Evolutionary conservation across 2,888 invertebrate species (phyloP).

Genomic region (Oligia latruncula): DNA sequence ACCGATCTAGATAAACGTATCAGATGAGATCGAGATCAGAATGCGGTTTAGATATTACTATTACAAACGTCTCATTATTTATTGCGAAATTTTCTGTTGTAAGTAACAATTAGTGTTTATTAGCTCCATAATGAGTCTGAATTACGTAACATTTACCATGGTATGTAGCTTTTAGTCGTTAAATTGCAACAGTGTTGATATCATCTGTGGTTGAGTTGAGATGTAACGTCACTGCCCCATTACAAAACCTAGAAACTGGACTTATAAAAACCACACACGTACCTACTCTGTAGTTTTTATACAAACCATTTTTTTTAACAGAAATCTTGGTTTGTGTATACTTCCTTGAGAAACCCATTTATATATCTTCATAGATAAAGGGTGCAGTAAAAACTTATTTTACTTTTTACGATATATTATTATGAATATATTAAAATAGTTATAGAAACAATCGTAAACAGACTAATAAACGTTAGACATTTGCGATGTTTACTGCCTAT

Average conservation of each 20-base stretch:
- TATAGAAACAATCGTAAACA: slow-evolving; percentile 66
- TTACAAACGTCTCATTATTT: slow-evolving; percentile 83
- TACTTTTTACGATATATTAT: slow-evolving; percentile 39
- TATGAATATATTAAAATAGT: slow-evolving; percentile 57
- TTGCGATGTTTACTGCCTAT: slow-evolving; percentile 67
- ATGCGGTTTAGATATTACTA: slow-evolving; percentile 81
- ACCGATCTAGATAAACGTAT: slow-evolving; percentile 83
- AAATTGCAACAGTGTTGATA: slow-evolving; percentile 64
- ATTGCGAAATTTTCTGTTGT: slow-evolving; percentile 76
- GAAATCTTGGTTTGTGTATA: slow-evolving; percentile 7
- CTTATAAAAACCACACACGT: slow-evolving; percentile 1
- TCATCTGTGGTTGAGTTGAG: slow-evolving; percentile 44
- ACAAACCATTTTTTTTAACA: not conserved
- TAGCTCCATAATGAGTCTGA: slow-evolving; percentile 66
- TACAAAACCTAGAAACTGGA: slow-evolving; percentile 21
- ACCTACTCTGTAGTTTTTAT: not conserved
- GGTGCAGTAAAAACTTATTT: slow-evolving; percentile 29
- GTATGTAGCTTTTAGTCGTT: slow-evolving; percentile 63
- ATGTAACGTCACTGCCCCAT: slow-evolving; percentile 27
- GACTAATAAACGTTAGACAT: slow-evolving; percentile 57
- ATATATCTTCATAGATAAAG: slow-evolving; percentile 38
- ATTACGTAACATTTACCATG: slow-evolving; percentile 59
- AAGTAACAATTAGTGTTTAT: slow-evolving; percentile 74
- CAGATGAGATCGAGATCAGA: slow-evolving; percentile 84
- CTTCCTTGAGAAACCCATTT: slow-evolving; percentile 29